phyloP scores from a whole-genome alignment of 2,888 invertebrate genomes.

The Drosophila setosimentum region DNA sequence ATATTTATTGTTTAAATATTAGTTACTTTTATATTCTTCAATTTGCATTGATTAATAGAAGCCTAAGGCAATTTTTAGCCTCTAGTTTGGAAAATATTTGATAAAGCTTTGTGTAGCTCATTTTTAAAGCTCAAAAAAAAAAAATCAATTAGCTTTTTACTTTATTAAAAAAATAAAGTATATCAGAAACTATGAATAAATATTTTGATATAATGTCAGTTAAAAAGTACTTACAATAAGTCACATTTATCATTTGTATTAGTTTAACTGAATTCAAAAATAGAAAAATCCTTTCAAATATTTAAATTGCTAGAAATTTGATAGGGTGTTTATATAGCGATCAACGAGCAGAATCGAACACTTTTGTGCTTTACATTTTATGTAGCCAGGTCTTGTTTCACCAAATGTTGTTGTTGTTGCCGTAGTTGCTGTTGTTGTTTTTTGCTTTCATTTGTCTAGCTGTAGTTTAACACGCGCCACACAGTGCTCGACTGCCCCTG shows the following conservation, averaged over 20 bases:
- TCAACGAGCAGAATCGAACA: slow-evolving; percentile 48
- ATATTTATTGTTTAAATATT: not conserved
- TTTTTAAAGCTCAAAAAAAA: not conserved
- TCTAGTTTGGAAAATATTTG: not conserved
- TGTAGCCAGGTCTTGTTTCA: slow-evolving; percentile 65
- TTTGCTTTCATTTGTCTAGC: slow-evolving; percentile 75
- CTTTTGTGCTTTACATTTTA: slow-evolving; percentile 76
- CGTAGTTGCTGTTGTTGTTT: slow-evolving; percentile 18
- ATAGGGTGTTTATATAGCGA: slow-evolving; percentile 38
- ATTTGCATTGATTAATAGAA: not conserved
- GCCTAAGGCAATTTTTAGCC: not conserved
- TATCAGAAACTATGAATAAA: not conserved
- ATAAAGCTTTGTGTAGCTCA: not conserved
- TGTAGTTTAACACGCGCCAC: slow-evolving; percentile 72
- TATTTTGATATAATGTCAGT: not conserved
- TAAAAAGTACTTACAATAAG: not conserved
- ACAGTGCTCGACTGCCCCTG: slow-evolving; percentile 46
- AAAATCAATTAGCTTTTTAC: not conserved
- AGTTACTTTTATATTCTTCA: not conserved
- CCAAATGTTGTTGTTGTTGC: slow-evolving; percentile 54
- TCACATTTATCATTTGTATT: not conserved
- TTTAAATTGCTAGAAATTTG: not conserved
- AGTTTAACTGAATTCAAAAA: not conserved
- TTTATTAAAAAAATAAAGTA: not conserved
- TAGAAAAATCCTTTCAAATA: not conserved